phyloP scores from a whole-genome alignment of 2,888 invertebrate genomes.

The Sepiola atlantica region DNA sequence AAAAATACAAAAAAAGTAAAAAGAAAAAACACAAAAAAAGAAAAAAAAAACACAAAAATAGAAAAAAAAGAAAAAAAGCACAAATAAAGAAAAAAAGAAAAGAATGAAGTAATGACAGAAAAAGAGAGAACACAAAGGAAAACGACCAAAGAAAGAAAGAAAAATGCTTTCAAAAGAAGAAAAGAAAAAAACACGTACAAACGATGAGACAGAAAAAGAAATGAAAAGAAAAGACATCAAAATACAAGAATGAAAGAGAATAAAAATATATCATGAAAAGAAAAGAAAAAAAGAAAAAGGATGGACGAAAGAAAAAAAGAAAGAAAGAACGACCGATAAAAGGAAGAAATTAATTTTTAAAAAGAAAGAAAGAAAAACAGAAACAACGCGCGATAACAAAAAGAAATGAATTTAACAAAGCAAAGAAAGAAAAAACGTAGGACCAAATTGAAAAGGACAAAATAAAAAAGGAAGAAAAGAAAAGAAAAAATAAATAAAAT shows the following conservation, averaged over 20 bases:
- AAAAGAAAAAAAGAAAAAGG: no score
- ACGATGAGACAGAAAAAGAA: not conserved
- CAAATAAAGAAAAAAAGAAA: not conserved
- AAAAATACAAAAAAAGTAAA: not conserved
- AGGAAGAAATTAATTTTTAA: no score
- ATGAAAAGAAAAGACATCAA: not conserved
- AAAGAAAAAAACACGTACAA: not conserved
- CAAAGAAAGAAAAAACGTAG: not conserved
- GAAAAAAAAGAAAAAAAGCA: not conserved
- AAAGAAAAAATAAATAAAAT: no score
- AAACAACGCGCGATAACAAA: not conserved
- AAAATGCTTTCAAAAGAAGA: not conserved
- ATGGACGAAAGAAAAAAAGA: no score
- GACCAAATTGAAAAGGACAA: not conserved
- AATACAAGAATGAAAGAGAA: not conserved
- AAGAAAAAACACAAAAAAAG: no score
- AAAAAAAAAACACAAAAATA: no score
- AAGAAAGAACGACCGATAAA: no score
- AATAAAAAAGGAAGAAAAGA: not conserved
- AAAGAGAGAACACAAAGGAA: not conserved
- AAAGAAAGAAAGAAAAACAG: not conserved
- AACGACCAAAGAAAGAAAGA: not conserved
- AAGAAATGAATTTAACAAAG: not conserved
- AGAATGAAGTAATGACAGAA: not conserved
- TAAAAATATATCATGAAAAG: no score